These are phyloP conservation scores for Camponotus fellah DNA, from an alignment of 2,888 invertebrate genomes.

Conservation along the genomic window DNA sequence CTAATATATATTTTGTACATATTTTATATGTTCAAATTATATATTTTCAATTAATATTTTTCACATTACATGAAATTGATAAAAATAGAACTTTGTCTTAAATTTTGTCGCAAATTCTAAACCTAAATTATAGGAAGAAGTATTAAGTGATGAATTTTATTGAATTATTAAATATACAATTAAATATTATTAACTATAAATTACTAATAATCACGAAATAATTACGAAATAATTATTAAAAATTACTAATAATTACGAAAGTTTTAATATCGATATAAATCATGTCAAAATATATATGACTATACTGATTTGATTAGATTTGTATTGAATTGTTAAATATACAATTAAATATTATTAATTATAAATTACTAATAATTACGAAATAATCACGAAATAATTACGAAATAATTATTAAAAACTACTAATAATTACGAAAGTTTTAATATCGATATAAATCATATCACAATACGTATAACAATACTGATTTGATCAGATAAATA, in stretches of 20 bases:
- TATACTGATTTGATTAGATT: not conserved
- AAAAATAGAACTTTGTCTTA: not conserved
- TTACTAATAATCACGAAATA: too few species aligned
- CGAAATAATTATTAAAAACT: not conserved
- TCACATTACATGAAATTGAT: not conserved
- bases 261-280: not conserved
- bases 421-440: not conserved
- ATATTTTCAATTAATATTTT: too few species aligned
- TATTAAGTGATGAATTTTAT: not conserved
- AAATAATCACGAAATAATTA: too few species aligned
- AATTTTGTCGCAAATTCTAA: not conserved
- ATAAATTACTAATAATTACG: too few species aligned
- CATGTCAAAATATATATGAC: not conserved
- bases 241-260: not conserved
- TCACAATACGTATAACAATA: not conserved
- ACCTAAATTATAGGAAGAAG: not conserved
- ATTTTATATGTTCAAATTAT: too few species aligned
- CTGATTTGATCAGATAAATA: not conserved
- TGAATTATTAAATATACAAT: not conserved
- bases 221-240: not conserved
- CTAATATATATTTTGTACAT: too few species aligned
- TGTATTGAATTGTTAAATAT: not conserved
- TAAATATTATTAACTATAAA: not conserved
- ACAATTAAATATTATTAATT: not conserved
- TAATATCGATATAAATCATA: not conserved